Conservation (phyloP, 1,140 invertebrate genomes). For the Monomorium pharaonis region DNA sequence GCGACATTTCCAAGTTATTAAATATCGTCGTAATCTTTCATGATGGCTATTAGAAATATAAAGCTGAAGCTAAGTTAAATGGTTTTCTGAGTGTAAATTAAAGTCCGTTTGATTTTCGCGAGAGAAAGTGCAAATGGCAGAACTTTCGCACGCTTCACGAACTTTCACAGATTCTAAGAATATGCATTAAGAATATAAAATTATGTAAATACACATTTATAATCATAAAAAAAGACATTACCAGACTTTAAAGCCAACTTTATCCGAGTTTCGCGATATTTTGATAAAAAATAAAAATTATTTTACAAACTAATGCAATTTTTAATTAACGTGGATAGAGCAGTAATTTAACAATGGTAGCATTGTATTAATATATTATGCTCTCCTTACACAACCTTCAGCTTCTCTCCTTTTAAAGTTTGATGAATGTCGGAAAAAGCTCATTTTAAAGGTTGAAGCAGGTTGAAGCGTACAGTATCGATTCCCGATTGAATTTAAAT, state of each 20-base stretch:
- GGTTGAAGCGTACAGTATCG: constrained; percentile 26
- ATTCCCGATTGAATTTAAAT: constrained; percentile 52
- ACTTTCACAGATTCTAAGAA: neutral
- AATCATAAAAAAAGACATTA: neutral
- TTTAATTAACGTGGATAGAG: neutral
- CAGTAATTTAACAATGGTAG: neutral
- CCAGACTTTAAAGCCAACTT: neutral
- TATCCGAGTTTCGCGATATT: neutral
- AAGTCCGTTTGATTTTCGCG: neutral
- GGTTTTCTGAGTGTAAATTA: neutral
- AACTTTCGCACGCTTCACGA: constrained; percentile 6
- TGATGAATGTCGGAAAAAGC: constrained; percentile 46
- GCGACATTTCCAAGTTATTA: neutral
- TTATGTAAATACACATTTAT: neutral
- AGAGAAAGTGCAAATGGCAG: neutral
- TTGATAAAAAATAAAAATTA: neutral
- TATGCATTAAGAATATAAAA: neutral
- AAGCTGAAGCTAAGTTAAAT: constrained; percentile 18
- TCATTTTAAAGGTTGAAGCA: constrained; percentile 37
- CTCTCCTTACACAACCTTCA: neutral
- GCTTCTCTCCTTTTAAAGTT: constrained; percentile 30
- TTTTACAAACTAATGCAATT: neutral
- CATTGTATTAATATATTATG: constrained; percentile 20
- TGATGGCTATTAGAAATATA: neutral
- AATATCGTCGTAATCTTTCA: constrained; percentile 1